Evolutionary conservation across 2,797 vertebrate genomes (phyloP).

Genomic region (Sebastes oblongus): DNA sequence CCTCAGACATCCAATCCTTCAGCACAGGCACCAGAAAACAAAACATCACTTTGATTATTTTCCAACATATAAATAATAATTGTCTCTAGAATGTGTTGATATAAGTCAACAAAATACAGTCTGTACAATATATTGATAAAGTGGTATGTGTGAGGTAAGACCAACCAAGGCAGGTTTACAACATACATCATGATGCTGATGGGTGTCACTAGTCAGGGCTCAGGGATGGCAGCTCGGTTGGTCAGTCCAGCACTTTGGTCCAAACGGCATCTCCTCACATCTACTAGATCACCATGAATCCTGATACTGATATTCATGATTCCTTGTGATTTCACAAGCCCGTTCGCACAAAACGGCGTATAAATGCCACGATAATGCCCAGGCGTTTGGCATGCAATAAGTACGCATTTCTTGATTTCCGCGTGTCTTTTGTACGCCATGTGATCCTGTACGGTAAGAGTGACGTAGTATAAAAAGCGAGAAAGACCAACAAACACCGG

Average conservation of each 20-base stretch:
- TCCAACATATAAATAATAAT: background rate
- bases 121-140: background rate
- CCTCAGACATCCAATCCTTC: background rate
- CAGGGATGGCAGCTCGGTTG: background rate
- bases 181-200: background rate
- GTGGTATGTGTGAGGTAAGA: background rate
- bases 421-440: no score
- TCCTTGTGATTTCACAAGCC: no score
- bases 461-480: no score
- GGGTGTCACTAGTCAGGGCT: background rate
- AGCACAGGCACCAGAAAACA: background rate
- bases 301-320: background rate
- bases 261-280: background rate
- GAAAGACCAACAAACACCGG: no score
- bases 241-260: background rate
- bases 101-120: background rate
- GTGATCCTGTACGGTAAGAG: no score
- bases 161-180: background rate
- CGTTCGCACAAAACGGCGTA: no score
- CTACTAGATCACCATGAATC: background rate
- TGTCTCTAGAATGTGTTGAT: background rate
- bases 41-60: background rate
- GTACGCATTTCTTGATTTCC: no score
- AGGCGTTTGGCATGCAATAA: no score
- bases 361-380: no score